Conservation (phyloP, 2,888 invertebrate species). For the Polyploca ridens region DNA sequence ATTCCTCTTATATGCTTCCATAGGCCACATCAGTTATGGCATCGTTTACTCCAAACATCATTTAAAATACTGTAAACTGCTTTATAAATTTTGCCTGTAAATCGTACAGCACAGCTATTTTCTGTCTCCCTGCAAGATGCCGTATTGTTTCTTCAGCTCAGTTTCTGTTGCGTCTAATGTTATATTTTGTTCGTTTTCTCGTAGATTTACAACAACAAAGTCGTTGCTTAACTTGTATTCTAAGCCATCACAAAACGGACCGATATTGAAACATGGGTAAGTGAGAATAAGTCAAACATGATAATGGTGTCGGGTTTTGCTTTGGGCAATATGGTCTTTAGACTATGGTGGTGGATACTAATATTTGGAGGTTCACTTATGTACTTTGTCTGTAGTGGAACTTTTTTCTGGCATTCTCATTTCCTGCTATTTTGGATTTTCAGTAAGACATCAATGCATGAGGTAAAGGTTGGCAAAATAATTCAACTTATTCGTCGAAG, state of each 20-base stretch:
- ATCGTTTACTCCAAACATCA: too few relatives aligned
- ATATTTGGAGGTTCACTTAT: not conserved
- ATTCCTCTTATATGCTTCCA: too few relatives aligned
- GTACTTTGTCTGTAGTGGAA: not conserved
- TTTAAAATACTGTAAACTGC: too few relatives aligned
- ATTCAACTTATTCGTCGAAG: too few relatives aligned
- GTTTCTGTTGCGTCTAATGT: constrained; percentile 43
- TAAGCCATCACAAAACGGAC: constrained; percentile 86
- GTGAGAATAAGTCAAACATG: constrained; percentile 49
- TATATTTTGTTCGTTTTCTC: constrained; percentile 60
- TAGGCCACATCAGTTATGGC: too few relatives aligned
- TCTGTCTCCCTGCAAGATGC: constrained; percentile 14
- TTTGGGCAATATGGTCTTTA: not conserved
- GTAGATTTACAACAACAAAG: constrained; percentile 89
- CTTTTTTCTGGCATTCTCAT: too few relatives aligned
- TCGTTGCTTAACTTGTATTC: constrained; percentile 89
- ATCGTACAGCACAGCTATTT: not conserved
- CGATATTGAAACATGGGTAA: constrained; percentile 89
- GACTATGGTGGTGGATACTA: not conserved
- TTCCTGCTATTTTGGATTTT: too few relatives aligned
- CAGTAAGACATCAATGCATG: too few relatives aligned
- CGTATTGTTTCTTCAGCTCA: constrained; percentile 36
- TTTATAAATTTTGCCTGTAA: too few relatives aligned
- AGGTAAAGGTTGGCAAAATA: too few relatives aligned
- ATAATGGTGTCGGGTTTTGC: constrained; percentile 31